phyloP scores from a whole-genome alignment of 2,797 vertebrate species.

The Paedocypris micromegethes region DNA sequence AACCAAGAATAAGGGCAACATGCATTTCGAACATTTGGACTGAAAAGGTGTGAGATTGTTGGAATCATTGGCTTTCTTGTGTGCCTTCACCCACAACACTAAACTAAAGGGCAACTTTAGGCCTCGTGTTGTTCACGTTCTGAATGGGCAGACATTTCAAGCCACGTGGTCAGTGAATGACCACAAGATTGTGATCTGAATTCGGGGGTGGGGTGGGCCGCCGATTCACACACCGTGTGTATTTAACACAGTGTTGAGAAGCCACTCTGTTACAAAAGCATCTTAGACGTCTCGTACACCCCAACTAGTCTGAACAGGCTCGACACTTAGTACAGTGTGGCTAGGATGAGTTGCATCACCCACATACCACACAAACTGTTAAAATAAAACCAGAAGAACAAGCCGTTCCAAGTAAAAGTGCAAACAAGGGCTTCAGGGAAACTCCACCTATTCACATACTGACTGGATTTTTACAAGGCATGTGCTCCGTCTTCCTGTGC shows the following conservation, averaged over 20 bases:
- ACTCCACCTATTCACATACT: constrained; percentile 17
- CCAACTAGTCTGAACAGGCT: neutral
- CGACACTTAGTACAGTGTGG: neutral
- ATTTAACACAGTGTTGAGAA: constrained; percentile 45
- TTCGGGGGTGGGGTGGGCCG: neutral
- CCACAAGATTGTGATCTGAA: neutral
- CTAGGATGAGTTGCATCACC: too few species aligned
- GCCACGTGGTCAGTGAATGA: constrained; percentile 22
- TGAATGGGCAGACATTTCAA: constrained; percentile 21
- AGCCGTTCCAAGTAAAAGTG: constrained; percentile 24
- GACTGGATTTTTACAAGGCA: constrained; percentile 19
- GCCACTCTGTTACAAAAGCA: constrained; percentile 34
- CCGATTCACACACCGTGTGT: constrained; percentile 1
- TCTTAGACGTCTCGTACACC: constrained; percentile 40
- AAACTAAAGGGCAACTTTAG: too few species aligned
- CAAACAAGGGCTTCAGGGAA: constrained; percentile 25
- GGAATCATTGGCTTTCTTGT: too few species aligned
- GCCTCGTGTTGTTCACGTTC: neutral
- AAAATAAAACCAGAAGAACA: constrained; percentile 38
- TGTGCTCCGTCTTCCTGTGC: neutral
- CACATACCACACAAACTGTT: constrained; percentile 40
- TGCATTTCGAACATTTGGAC: neutral
- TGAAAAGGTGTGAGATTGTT: too few species aligned
- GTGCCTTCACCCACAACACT: too few species aligned
- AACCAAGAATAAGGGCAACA: constrained; percentile 1